Evolutionary conservation across 2,888 invertebrate species (phyloP), one percentile per base, ranked within the genome.

Genomic region (Opisthograptis luteolata): DNA sequence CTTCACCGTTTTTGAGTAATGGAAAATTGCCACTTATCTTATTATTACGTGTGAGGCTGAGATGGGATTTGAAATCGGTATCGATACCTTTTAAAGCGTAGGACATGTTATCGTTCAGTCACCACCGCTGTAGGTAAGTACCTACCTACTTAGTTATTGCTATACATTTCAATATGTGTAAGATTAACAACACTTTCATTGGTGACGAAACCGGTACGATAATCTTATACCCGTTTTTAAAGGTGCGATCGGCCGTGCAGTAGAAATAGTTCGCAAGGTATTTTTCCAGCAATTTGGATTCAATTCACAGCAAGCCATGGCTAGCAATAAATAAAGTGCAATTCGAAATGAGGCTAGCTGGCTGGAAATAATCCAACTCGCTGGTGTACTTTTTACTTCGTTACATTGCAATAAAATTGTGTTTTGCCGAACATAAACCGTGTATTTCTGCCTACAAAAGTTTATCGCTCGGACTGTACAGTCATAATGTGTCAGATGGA

Each of bases 301-400:
- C 84, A 82, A 85, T 85, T 82, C 82, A 70, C 77, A 78, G 76
- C 70, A 68, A 72, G 72, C 77, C 66, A 78, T 76, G 70, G 75
- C 70, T 58, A 62, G 79, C 76, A 74, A 81, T 84, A 85, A 86
- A 85, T 84, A 85, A 83, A 83, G 70, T 79, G 79, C 81, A 84
- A 79, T 73, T 81, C 70, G 73, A 81, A 86, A 82, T 80, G 81
- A 81, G 81, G 81, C 77, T 69, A 68, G 76, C 70, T 60, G 60
- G 65, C 70, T 85, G 86, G 84, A 85, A 77, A 77, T 85, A 81
- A 81, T 86, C 86, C 86, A 85, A 84, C 75, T 79, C 68, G 68
- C 70, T 73, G 62, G 70, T 70, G 64, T 75, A 68, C 58, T 77
- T 78, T 77, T 77, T 81, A 71, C 70, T 76, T 77, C 73, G 73